Conservation (phyloP, 2,113 vertebrate genomes). For the Polypterus bichir region DNA sequence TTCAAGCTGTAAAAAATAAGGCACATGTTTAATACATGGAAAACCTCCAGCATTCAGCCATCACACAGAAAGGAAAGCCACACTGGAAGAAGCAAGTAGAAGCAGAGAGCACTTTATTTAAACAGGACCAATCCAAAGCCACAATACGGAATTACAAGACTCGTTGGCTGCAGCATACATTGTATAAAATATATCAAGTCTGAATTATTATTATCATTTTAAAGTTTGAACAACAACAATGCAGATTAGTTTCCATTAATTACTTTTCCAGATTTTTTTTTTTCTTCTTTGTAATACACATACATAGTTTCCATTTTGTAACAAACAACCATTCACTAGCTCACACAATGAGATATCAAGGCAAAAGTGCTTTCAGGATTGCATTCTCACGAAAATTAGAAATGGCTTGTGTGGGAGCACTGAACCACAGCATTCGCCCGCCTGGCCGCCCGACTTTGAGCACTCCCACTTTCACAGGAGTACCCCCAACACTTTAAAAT, state of each 20-base stretch:
- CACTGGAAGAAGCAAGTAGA: constrained; percentile 33
- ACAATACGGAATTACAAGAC: constrained; percentile 70
- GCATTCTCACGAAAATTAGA: constrained; percentile 53
- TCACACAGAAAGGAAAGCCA: too few relatives aligned
- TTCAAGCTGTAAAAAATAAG: too few relatives aligned
- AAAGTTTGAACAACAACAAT: constrained; percentile 56
- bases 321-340: constrained; percentile 65
- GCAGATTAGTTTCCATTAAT: constrained; percentile 39
- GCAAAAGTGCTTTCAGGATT: constrained; percentile 69
- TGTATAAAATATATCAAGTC: constrained; percentile 69
- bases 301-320: constrained; percentile 36
- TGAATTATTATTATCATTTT: constrained; percentile 47
- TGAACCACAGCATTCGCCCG: too few relatives aligned
- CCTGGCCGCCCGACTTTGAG: too few relatives aligned
- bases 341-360: constrained; percentile 62
- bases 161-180: constrained; percentile 65
- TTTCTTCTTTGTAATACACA: constrained; percentile 32
- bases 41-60: too few relatives aligned
- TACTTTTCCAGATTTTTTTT: constrained; percentile 39
- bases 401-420: constrained; percentile 41
- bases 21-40: too few relatives aligned
- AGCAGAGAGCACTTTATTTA: constrained; percentile 84
- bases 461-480: too few relatives aligned
- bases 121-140: constrained; percentile 82
- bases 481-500: too few relatives aligned